phyloP scores from a whole-genome alignment of 2,113 vertebrate species.

The Psittacula cyanocephala region DNA sequence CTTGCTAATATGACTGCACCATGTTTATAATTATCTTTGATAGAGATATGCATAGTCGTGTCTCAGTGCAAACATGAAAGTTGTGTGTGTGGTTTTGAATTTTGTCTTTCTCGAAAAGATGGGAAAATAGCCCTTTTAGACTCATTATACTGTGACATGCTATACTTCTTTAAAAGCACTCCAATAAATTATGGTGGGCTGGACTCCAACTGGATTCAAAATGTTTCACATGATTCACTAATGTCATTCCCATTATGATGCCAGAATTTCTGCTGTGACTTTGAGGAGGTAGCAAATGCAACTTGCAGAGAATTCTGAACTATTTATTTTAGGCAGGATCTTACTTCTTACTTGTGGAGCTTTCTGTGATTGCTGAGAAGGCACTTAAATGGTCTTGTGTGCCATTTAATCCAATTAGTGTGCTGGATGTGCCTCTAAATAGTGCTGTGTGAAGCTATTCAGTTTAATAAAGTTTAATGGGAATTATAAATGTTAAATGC shows the following conservation, averaged over 20 bases:
- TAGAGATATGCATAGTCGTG: background rate
- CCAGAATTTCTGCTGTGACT: background rate
- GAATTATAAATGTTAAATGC: background rate
- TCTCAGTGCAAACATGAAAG: background rate
- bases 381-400: background rate
- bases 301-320: background rate
- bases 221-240: background rate
- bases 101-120: background rate
- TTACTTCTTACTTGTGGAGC: background rate
- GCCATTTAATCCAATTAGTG: background rate
- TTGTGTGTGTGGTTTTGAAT: background rate
- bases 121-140: background rate
- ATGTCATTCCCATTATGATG: background rate
- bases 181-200: background rate
- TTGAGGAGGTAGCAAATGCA: background rate
- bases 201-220: background rate
- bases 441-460: background rate
- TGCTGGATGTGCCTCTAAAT: background rate
- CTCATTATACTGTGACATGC: background rate
- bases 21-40: background rate
- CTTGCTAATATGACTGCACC: background rate
- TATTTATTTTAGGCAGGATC: background rate
- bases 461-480: background rate
- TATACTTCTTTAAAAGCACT: background rate
- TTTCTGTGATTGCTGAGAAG: background rate